Conservation (phyloP, 2,888 invertebrate genomes). For the Buathra laborator region DNA sequence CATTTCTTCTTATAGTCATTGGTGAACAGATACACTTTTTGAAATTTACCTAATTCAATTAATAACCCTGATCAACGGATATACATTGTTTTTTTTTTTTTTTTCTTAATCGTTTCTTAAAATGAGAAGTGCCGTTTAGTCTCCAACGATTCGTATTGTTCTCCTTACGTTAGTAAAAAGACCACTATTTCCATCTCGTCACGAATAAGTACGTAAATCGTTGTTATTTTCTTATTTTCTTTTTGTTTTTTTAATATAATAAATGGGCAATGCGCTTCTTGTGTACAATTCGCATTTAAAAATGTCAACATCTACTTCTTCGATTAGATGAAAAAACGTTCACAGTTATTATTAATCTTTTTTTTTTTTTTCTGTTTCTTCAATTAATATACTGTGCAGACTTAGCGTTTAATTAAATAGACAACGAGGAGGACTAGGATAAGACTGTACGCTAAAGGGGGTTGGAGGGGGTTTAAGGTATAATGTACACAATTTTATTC, state of each 20-base stretch:
- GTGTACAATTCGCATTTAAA: conserved; percentile 37
- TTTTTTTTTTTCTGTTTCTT: not conserved
- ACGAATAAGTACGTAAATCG: conserved; percentile 61
- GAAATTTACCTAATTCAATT: conserved; percentile 59
- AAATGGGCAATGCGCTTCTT: conserved; percentile 47
- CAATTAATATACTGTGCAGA: conserved; percentile 42
- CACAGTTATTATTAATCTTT: not conserved
- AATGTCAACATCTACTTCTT: conserved; percentile 34
- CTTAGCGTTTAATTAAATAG: conserved; percentile 51
- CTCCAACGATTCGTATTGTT: conserved; percentile 53
- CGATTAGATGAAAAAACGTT: conserved; percentile 43
- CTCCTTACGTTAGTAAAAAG: conserved; percentile 50
- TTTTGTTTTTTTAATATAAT: conserved; percentile 20
- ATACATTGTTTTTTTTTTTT: conserved; percentile 53
- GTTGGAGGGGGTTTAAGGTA: conserved; percentile 17
- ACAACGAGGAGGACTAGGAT: conserved; percentile 57
- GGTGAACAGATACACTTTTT: conserved; percentile 47
- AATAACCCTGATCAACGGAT: conserved; percentile 66
- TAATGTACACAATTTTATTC: conserved; percentile 45
- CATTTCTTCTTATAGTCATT: conserved; percentile 50
- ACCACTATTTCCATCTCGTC: conserved; percentile 43
- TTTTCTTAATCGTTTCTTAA: conserved; percentile 31
- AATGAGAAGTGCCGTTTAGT: conserved; percentile 52
- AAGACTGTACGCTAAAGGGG: conserved; percentile 45
- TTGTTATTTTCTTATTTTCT: conserved; percentile 49